phyloP scores from a whole-genome alignment of 1,140 invertebrate species.

The Geopemphigus sp. region DNA sequence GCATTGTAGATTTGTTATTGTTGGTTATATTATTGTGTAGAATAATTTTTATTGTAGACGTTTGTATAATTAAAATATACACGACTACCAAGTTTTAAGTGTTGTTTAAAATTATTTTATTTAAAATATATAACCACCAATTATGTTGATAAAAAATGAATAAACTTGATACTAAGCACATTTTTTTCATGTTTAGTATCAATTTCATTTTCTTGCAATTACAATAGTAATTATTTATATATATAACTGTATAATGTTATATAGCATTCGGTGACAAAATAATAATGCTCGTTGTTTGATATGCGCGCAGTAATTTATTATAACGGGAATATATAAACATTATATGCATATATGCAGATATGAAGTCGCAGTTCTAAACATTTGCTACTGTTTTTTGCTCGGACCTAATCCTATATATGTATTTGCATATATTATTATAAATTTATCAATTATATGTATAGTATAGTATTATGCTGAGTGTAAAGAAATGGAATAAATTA shows the following conservation, averaged over 20 bases:
- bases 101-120: background rate
- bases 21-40: slow-evolving; percentile 26
- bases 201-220: slow-evolving; percentile 26
- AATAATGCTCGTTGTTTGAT: background rate
- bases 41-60: slow-evolving; percentile 37
- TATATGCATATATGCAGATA: background rate
- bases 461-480: background rate
- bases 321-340: background rate
- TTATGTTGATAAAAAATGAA: slow-evolving; percentile 19
- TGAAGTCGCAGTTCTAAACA: background rate
- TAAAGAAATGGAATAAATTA: background rate
- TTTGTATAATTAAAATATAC: slow-evolving; percentile 29
- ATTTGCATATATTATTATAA: background rate
- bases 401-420: background rate
- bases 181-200: slow-evolving; percentile 17
- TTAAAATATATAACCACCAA: slow-evolving; percentile 1
- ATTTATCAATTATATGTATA: no score
- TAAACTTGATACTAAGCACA: slow-evolving; percentile 7
- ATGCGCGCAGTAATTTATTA: slow-evolving; percentile 5
- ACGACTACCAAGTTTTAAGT: slow-evolving; percentile 24
- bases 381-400: background rate
- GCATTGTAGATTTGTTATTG: slow-evolving; percentile 34
- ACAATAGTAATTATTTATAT: background rate
- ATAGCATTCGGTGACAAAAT: background rate
- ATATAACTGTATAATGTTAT: background rate